Evolutionary conservation across 2,797 vertebrate genomes (phyloP).

Genomic region (Brotula barbata): DNA sequence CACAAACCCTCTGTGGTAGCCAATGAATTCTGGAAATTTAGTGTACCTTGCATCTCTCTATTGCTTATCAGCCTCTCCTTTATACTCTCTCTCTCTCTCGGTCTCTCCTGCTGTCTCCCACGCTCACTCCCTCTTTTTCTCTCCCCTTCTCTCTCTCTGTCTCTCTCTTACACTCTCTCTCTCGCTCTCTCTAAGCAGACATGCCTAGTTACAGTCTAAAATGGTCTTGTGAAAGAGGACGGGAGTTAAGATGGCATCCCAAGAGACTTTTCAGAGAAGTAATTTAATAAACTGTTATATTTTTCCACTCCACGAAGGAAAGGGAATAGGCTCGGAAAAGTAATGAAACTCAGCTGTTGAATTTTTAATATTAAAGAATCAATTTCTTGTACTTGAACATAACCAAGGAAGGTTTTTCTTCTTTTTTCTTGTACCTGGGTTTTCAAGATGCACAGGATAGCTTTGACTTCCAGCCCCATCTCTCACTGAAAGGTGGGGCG

Average conservation of each 20-base stretch:
- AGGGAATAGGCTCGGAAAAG: conserved; percentile 72
- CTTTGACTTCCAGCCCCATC: conserved; percentile 29
- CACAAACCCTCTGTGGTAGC: conserved; percentile 55
- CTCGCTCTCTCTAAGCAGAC: conserved; percentile 66
- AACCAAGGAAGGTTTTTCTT: conserved; percentile 52
- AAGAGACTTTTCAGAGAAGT: conserved; percentile 74
- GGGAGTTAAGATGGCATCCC: conserved; percentile 76
- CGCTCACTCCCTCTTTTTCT: background rate
- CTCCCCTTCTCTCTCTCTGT: background rate
- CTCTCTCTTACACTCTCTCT: conserved; percentile 18
- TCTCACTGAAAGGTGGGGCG: conserved; percentile 19
- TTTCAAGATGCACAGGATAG: conserved; percentile 37
- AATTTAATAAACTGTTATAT: conserved; percentile 81
- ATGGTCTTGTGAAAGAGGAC: conserved; percentile 71
- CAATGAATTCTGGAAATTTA: conserved; percentile 56
- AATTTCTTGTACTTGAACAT: conserved; percentile 74
- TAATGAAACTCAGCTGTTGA: conserved; percentile 78
- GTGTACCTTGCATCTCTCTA: conserved; percentile 38
- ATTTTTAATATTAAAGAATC: conserved; percentile 80
- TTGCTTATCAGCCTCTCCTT: conserved; percentile 24
- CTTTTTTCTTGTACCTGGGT: conserved; percentile 49
- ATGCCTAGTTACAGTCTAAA: conserved; percentile 76
- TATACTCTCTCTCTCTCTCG: background rate
- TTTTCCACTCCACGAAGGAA: conserved; percentile 70
- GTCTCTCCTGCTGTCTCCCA: too few species aligned